Base-by-base conservation (phyloP, 92 coral and sea anemone genomes). In the Nematostella vectensis region DNA sequence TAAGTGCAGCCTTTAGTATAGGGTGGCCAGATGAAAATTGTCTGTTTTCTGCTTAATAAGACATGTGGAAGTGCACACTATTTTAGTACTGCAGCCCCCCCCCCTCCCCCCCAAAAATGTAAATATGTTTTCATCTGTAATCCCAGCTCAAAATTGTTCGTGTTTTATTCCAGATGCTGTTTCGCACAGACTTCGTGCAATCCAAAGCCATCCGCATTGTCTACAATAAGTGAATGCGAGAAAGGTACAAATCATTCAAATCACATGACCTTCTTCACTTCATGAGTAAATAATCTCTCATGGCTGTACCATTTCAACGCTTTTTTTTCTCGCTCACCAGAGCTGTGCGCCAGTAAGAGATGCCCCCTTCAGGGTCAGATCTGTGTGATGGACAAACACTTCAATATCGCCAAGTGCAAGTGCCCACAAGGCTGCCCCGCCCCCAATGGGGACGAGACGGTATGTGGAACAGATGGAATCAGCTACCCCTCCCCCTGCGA, bases 401-500 rank as follows among this genome's bases (percentile, higher is more conserved):
- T 72, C 51, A 73, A 85, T 48, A 73, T 58, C 1, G 76, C 83
- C 0, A 57, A 39, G 51, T 91, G 97, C 45, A 72, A 39, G 17
- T 91, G 97, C 25, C 87, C 86, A 1, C 21, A 13, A 36, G 29
- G 62, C 0, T 91, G 97, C 37, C 85, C 91, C 4, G 33, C 25
- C 0, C 60, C 85, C 10, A 20, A 11, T 1, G 2, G 19, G 4
- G 30, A 50, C 13, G 72, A 60, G 15, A 27, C 54, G 12, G 95
- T 85, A 13, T 91, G 97, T 57, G 97, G 97, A 17, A 52, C 83
- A 4, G 97, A 91, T 47, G 83, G 77, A 17, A 61, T 85, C 17
- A 58, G 89, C 11, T 86, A 91, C 39, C 55, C 19, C 1, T 85
- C 77, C 55, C 63, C 63, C 39, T 91, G 97, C 50, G 78, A 77